Evolutionary conservation across 2,113 vertebrate genomes (phyloP).

Genomic region (Onychorhynchus coronatus): DNA sequence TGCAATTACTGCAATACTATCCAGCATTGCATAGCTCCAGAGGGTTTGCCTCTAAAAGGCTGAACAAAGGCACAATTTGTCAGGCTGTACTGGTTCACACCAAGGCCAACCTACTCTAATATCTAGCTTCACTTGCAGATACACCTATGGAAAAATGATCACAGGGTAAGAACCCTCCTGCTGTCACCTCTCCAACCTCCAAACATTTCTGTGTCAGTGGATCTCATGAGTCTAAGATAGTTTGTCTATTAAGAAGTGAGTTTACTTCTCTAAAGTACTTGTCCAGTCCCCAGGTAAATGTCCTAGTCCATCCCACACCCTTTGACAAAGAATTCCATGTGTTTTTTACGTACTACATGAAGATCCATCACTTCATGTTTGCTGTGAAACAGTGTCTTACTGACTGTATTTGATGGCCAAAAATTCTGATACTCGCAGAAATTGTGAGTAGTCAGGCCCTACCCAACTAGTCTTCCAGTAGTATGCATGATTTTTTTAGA

Average conservation of each 20-base stretch:
- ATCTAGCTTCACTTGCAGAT: not conserved
- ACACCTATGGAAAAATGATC: not conserved
- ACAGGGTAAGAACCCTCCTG: not conserved
- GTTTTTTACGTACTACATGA: not conserved
- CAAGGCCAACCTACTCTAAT: not conserved
- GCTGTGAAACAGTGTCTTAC: not conserved
- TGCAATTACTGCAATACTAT: not conserved
- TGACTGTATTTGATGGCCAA: not conserved
- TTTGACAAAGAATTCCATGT: not conserved
- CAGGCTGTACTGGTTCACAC: not conserved
- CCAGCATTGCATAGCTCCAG: not conserved
- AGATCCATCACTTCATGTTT: not conserved
- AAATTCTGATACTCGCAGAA: not conserved
- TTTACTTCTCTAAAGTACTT: not conserved
- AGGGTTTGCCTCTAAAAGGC: not conserved
- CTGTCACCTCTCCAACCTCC: not conserved
- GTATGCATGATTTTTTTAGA: not conserved
- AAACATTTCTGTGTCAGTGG: rapidly evolving
- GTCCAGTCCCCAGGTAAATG: not conserved
- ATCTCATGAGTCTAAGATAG: not conserved
- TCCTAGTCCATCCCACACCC: not conserved
- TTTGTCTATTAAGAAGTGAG: not conserved
- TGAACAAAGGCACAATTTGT: not conserved
- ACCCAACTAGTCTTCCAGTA: not conserved
- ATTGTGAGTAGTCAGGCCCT: not conserved